Evolutionary conservation across 2,888 invertebrate genomes (phyloP).

Genomic region (Trissolcus brochymenae): DNA sequence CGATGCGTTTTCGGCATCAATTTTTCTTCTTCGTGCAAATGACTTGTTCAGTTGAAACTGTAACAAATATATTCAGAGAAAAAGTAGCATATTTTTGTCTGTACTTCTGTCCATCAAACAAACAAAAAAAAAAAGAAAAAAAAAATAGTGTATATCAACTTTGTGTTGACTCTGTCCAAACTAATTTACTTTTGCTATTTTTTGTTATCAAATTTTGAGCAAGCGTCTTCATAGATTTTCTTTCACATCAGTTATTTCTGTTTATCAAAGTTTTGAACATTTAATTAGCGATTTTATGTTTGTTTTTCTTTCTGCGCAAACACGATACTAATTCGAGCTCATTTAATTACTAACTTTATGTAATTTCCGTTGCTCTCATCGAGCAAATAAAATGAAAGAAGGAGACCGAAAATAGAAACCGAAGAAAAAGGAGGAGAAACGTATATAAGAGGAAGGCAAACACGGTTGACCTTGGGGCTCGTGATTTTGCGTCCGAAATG

Average conservation of each 20-base stretch:
- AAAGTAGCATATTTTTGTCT: background rate
- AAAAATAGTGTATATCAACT: too few relatives aligned
- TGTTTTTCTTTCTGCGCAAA: background rate
- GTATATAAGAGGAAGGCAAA: conserved; percentile 22
- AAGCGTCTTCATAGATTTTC: too few relatives aligned
- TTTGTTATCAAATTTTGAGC: too few relatives aligned
- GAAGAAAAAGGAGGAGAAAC: background rate
- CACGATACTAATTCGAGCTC: background rate
- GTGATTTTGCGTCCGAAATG: conserved; percentile 22
- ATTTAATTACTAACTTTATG: conserved; percentile 5
- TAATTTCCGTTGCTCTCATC: conserved; percentile 1
- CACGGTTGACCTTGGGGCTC: conserved; percentile 33
- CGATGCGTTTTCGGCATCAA: conserved; percentile 27
- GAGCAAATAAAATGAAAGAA: conserved; percentile 6
- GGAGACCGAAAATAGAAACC: background rate
- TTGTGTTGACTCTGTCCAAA: too few relatives aligned
- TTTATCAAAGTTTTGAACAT: too few relatives aligned
- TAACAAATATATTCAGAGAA: background rate
- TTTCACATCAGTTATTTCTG: too few relatives aligned
- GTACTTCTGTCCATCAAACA: background rate
- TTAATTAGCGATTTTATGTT: too few relatives aligned
- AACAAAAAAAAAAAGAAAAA: too few relatives aligned
- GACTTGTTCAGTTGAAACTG: background rate
- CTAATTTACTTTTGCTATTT: too few relatives aligned
- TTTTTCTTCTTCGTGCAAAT: conserved; percentile 37